Conservation (phyloP, 2,888 invertebrate genomes). For the Epistrophe grossulariae region DNA sequence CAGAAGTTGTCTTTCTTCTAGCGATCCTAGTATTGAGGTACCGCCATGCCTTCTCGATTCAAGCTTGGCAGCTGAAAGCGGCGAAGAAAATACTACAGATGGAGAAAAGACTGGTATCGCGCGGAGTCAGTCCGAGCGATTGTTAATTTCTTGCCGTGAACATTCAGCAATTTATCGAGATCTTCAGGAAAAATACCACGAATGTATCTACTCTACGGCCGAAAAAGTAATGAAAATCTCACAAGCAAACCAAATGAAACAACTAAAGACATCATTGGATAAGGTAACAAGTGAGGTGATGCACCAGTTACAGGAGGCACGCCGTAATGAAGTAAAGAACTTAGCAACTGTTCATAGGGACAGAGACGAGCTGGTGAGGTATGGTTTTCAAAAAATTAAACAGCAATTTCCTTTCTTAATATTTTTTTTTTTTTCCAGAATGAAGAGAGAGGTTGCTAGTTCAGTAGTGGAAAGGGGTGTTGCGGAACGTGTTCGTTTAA, state of each 20-base stretch:
- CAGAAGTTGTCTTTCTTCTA: conserved; percentile 82
- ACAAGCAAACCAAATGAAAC: conserved; percentile 92
- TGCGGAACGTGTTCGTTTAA: conserved; percentile 92
- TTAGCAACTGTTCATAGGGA: conserved; percentile 94
- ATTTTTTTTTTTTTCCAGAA: conserved; percentile 77
- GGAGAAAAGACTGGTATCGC: conserved; percentile 78
- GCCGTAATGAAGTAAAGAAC: conserved; percentile 94
- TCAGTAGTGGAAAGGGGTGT: conserved; percentile 94
- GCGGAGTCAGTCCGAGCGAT: conserved; percentile 87
- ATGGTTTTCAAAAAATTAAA: conserved; percentile 34
- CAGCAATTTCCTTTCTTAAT: not conserved
- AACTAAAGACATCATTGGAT: conserved; percentile 89
- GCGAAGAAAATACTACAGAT: conserved; percentile 80
- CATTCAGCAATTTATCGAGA: conserved; percentile 90
- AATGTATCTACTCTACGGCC: conserved; percentile 89
- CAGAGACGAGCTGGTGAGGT: conserved; percentile 96
- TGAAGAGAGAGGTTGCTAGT: conserved; percentile 84
- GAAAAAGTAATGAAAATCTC: conserved; percentile 92
- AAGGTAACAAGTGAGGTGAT: conserved; percentile 90
- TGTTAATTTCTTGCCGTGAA: conserved; percentile 87
- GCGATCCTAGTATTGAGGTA: conserved; percentile 83
- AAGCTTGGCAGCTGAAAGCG: conserved; percentile 83
- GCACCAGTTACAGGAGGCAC: conserved; percentile 91
- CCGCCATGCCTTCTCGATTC: conserved; percentile 84
- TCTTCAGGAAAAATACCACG: conserved; percentile 93